Evolutionary conservation across 1,140 invertebrate genomes (phyloP).

Genomic region (Platyscapa corneri): DNA sequence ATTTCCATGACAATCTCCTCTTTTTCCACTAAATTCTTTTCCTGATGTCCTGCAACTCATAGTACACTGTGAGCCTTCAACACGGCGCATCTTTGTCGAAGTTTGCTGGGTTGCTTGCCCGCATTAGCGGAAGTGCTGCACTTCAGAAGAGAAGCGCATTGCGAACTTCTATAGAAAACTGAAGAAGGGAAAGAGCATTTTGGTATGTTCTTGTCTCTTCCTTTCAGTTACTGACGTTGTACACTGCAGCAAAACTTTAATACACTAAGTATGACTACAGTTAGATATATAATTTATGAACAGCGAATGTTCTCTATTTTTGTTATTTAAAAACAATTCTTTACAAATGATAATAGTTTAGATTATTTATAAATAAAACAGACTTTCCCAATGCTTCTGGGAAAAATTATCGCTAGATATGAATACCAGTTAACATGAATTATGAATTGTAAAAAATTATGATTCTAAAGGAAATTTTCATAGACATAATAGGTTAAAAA

Average conservation of each 20-base stretch:
- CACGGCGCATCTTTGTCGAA: conserved; percentile 59
- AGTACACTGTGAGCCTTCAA: conserved; percentile 22
- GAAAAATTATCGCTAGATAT: not conserved
- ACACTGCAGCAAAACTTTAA: not conserved
- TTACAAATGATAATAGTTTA: not conserved
- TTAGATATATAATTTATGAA: not conserved
- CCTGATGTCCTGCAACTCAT: not conserved
- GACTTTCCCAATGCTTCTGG: not conserved
- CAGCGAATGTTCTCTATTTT: not conserved
- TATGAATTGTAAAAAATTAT: no score
- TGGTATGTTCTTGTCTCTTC: not conserved
- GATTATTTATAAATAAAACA: not conserved
- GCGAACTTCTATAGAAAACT: not conserved
- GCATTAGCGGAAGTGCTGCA: conserved; percentile 60
- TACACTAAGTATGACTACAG: not conserved
- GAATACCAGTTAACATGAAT: no score
- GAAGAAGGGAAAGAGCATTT: not conserved
- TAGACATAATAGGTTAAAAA: no score
- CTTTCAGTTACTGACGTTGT: not conserved
- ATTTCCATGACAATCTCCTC: conserved; percentile 16
- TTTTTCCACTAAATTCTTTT: not conserved
- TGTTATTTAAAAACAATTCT: not conserved
- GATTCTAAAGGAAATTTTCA: no score
- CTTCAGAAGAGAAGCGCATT: not conserved
- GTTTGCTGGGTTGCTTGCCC: conserved; percentile 57